A percentile compares a stretch with the other conserved stretches of the same genome.
These are phyloP conservation scores for Drosophila subsilvestris DNA, from an alignment of 2,888 invertebrate genomes.

Conservation along the genomic window DNA sequence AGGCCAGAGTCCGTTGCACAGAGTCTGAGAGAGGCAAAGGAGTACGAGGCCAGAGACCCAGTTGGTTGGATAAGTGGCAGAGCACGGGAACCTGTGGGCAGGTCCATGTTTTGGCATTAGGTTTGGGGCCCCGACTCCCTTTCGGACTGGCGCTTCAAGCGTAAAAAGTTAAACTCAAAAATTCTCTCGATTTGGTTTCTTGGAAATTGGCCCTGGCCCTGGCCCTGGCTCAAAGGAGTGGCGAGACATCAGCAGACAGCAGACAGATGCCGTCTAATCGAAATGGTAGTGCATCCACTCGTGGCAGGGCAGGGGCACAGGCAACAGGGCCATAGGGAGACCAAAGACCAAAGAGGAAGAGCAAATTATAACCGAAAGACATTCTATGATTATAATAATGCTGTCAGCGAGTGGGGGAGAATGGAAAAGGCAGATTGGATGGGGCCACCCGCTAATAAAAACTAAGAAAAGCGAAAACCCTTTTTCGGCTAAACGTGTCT, in stretches of 20 bases:
- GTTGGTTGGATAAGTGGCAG: constrained; percentile 17
- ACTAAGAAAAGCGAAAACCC: constrained; percentile 36
- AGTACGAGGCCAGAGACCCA: constrained; percentile 9
- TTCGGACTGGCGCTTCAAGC: constrained; percentile 63
- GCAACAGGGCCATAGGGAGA: background rate
- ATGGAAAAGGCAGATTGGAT: no score
- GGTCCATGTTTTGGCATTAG: constrained; percentile 39
- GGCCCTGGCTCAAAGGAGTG: no score
- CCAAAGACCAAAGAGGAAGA: constrained; percentile 36
- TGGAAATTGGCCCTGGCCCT: constrained; percentile 64
- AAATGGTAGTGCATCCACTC: constrained; percentile 6
- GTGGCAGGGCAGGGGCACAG: background rate
- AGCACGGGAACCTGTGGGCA: constrained; percentile 31
- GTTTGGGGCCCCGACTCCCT: constrained; percentile 34
- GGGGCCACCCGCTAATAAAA: constrained; percentile 7
- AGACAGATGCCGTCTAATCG: constrained; percentile 12
- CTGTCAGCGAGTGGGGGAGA: constrained; percentile 11
- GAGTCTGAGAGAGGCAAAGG: background rate
- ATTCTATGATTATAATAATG: constrained; percentile 62
- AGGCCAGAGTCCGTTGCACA: background rate
- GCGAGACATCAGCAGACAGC: constrained; percentile 8
- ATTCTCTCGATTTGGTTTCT: constrained; percentile 69
- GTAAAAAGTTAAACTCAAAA: constrained; percentile 74
- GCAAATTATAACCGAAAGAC: constrained; percentile 69
- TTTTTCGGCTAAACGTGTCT: constrained; percentile 36